Base-by-base conservation (phyloP, 2,888 invertebrate genomes). In the Epistrophe grossulariae region DNA sequence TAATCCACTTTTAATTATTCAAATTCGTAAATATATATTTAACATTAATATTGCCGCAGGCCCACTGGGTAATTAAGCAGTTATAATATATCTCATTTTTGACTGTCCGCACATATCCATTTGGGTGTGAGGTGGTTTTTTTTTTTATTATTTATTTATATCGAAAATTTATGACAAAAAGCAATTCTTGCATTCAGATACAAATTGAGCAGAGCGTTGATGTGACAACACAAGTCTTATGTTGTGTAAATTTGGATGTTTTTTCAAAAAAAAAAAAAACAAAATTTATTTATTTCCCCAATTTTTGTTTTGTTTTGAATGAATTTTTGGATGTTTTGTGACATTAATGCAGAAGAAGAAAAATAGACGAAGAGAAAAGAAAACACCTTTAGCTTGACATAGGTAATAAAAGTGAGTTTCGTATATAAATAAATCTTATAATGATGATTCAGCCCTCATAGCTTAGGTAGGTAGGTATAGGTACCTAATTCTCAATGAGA, bases 141-240 rank as follows among this genome's bases (percentile, higher is more conserved):
- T 50, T 66, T 55, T 66, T 55, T 55, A 55, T 43, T 50, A 72
- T 66, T 59, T 64, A 60, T 80, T 72, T 71, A 66, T 72, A 84
- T 77, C 31, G 68, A 59, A 59, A 79, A 87, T 87, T 87, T 82
- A 87, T 82, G 68, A 71, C 50, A 55, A 72, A 73, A 71, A 28
- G 40, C 73, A 73, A 76, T 76, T 83, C 45, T 60, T 78, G 78
- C 62, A 82, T 74, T 62, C 50, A 79, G 74, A 82, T 83, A 87
- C 83, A 87, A 87, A 87, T 87, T 87, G 82, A 79, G 76, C 87
- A 68, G 83, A 87, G 70, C 87, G 66, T 60, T 79, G 60, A 87
- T 83, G 87, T 87, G 87, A 76, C 87, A 87, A 79, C 70, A 76
- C 66, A 64, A 83, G 50, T 70, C 50, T 87, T 87, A 79, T 82